Percentiles rank a stretch among this genome's conserved stretches.
These are phyloP conservation scores for Diadema setosum DNA, from an alignment of 35 echinoderm and acorn worm species.

Conservation along the genomic window DNA sequence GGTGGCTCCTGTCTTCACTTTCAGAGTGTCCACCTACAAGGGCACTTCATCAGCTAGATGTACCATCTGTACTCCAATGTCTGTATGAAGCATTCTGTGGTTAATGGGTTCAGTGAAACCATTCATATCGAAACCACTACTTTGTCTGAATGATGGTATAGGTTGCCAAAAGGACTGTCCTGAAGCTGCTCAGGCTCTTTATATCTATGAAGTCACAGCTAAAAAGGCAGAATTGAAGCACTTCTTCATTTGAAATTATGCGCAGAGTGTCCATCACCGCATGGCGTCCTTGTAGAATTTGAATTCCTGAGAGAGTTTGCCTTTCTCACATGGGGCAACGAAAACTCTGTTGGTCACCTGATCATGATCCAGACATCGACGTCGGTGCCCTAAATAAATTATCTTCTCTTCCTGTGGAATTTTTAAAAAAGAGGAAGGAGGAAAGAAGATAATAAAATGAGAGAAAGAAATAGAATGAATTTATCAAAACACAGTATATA, in stretches of 20 bases:
- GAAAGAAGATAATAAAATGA: background rate
- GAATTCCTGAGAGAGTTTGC: constrained; percentile 25
- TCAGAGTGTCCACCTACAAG: too few species aligned
- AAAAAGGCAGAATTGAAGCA: too few species aligned
- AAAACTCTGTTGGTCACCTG: constrained; percentile 11
- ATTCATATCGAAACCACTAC: background rate
- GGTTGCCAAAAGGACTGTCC: background rate
- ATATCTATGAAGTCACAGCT: background rate
- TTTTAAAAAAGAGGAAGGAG: background rate
- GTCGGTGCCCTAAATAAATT: background rate
- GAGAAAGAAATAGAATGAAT: background rate
- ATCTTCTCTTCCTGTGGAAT: constrained; percentile 16
- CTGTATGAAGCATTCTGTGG: too few species aligned
- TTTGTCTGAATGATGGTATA: background rate
- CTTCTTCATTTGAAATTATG: too few species aligned
- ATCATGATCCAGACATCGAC: constrained; percentile 32
- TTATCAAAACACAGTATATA: background rate
- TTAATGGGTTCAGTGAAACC: background rate
- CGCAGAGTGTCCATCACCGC: background rate
- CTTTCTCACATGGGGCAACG: constrained; percentile 19
- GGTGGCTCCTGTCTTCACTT: too few species aligned
- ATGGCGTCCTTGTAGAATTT: background rate
- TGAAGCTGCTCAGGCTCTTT: background rate
- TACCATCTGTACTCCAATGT: too few species aligned
- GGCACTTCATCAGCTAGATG: too few species aligned